Evolutionary conservation across 2,797 vertebrate genomes (phyloP).

Genomic region (Rousettus madagascariensis): DNA sequence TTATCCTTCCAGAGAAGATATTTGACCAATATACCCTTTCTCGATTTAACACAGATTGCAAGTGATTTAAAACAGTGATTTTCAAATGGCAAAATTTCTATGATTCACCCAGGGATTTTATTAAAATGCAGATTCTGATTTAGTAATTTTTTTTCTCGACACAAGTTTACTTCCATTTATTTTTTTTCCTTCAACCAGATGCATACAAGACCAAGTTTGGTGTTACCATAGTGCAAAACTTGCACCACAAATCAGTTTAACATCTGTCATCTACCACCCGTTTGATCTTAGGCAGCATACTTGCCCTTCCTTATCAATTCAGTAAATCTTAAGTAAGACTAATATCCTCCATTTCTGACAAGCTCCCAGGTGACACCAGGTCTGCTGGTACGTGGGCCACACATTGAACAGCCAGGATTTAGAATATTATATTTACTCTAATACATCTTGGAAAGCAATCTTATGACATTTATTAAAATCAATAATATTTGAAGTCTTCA

Average conservation of each 20-base stretch:
- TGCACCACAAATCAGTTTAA: too few relatives aligned
- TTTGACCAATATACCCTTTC: background rate
- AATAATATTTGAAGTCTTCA: background rate
- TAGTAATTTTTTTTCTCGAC: background rate
- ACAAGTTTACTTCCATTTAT: too few relatives aligned
- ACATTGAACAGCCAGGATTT: background rate
- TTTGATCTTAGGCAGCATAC: too few relatives aligned
- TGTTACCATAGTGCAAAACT: too few relatives aligned
- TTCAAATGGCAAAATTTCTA: background rate
- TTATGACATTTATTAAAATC: background rate
- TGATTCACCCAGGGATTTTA: background rate
- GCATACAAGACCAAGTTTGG: too few relatives aligned
- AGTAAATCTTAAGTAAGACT: background rate
- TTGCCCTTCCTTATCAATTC: too few relatives aligned
- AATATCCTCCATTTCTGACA: background rate
- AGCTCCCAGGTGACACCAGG: background rate
- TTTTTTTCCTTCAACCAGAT: too few relatives aligned
- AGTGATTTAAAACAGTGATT: constrained; percentile 16
- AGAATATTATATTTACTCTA: background rate
- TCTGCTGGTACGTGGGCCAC: background rate
- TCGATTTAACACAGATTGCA: background rate
- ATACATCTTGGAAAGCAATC: background rate
- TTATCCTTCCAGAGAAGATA: background rate
- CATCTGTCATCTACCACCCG: too few relatives aligned
- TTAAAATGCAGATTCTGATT: background rate